Evolutionary conservation across 1,140 invertebrate species (phyloP), one percentile per base, ranked within the genome.

Genomic region (Archivesica marissinica): DNA sequence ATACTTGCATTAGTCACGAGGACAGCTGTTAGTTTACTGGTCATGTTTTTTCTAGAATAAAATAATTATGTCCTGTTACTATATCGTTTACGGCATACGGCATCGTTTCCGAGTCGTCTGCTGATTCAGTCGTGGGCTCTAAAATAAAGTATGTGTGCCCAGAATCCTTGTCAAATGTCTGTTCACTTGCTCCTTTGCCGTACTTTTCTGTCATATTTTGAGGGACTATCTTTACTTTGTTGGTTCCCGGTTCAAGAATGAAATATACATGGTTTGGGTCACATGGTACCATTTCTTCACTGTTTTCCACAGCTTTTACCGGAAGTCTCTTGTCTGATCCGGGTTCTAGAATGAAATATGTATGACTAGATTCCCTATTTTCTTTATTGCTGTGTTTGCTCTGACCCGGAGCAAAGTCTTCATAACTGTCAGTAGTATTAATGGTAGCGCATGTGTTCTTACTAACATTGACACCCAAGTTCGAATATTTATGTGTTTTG

Each of bases 271-370:
- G 72, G 23, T 33, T 33, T 35, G 44, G 72, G 23, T 75, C 72
- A 30, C 20, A n/a, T 28, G n/a, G 4, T 1, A 75, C 20, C 0
- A 23, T 41, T 1, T 72, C 44, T 13, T 9, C 2, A 15, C 54
- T 50, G 9, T 17, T 25, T 9, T 44, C 30, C 2, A 75, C 33
- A 7, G 30, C 2, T 75, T 35, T 75, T 35, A 75, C 72, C 13
- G 72, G 72, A 47, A 75, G 39, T 47, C 72, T 44, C 38, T 54
- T 75, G 28, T 75, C 47, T 50, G 72, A 75, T 2, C 72, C 72
- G 3, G 72, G 72, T 11, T 75, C 72, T 1, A 75, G 30, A 33
- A 75, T 75, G 47, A 38, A 52, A 50, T 75, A 75, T n/a, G 28
- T 33, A 54, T 75, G 72, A 54, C 38, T 50, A 4, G 44, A 30